Evolutionary conservation across 2,888 invertebrate species (phyloP), one percentile per base, ranked within the genome.

Genomic region (Galeruca laticollis): DNA sequence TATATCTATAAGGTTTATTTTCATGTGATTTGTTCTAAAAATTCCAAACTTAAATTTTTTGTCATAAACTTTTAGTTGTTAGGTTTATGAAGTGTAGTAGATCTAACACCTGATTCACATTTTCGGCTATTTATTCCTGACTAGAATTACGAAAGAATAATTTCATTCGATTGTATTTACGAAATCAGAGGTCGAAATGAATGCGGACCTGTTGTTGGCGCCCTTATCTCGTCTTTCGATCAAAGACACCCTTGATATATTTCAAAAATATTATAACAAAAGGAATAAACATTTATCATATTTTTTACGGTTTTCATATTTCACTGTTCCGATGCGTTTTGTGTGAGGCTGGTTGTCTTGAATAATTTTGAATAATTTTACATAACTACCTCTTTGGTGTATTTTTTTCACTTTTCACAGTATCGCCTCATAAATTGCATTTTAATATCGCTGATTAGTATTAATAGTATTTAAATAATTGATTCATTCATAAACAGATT

Each of bases 231-330:
- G 18, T 35, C 59, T 59, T 59, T 56, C 75, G 76, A 79, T 78
- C 80, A 79, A 74, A 74, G 68, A 76, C 77, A 77, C 79, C 77
- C 80, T 80, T 80, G 80, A 82, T 82, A 82, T 82, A 83, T 83
- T 83, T 82, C 81, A 81, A 79, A 83, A 83, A 82, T 82, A 82
- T 81, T 75, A 75, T 75, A 83, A 83, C 81, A 83, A 83, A 83
- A 83, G 82, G 78, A 77, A 83, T 81, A 82, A 82, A 75, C 81
- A 83, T 83, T 83, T 83, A 83, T 84, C 84, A 83, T 84, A 83
- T 84, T 83, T 84, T 84, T 83, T 84, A 84, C 82, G 84, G 82
- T 84, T 83, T 83, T 83, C 83, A 84, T 84, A 84, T 82, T 84
- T 84, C 83, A 84, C 82, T 79, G 75, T 71, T 66, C 66, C 11